phyloP scores from a whole-genome alignment of 2,888 invertebrate genomes.

The Carterocephalus palaemon region DNA sequence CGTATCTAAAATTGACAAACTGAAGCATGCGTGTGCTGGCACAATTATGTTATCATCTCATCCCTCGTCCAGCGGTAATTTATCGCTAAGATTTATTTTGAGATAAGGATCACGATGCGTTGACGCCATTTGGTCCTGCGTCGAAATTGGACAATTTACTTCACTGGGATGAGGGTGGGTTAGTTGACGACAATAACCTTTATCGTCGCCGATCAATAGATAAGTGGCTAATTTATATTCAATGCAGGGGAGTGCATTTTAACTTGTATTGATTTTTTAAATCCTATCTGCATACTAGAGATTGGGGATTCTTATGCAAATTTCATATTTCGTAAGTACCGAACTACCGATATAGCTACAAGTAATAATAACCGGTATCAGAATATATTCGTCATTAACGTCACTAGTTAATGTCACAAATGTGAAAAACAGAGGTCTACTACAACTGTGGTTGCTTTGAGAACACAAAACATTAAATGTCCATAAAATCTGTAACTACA shows the following conservation, averaged over 20 bases:
- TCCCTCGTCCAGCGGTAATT: constrained; percentile 53
- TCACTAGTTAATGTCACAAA: too few species aligned
- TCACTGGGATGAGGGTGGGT: constrained; percentile 59
- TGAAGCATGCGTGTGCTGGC: constrained; percentile 43
- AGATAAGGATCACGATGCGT: constrained; percentile 67
- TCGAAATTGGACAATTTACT: constrained; percentile 70
- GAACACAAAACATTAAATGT: constrained; percentile 6
- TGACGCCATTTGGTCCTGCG: constrained; percentile 71
- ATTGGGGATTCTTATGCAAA: constrained; percentile 30
- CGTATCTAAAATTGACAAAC: too few species aligned
- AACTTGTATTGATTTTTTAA: constrained; percentile 43
- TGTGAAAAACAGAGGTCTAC: too few species aligned
- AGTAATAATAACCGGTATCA: too few species aligned
- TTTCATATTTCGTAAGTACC: not conserved
- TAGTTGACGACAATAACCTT: constrained; percentile 64
- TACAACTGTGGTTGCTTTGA: too few species aligned
- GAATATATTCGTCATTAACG: too few species aligned
- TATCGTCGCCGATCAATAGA: constrained; percentile 58
- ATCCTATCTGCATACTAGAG: constrained; percentile 40
- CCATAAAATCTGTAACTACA: constrained; percentile 30
- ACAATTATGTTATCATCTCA: constrained; percentile 68
- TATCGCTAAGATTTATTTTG: constrained; percentile 59
- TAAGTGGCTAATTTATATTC: constrained; percentile 69
- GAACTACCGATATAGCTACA: too few species aligned
- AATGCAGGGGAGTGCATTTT: constrained; percentile 38